These are phyloP conservation scores for Diprion similis DNA, from an alignment of 1,140 invertebrate genomes.

Conservation along the genomic window DNA sequence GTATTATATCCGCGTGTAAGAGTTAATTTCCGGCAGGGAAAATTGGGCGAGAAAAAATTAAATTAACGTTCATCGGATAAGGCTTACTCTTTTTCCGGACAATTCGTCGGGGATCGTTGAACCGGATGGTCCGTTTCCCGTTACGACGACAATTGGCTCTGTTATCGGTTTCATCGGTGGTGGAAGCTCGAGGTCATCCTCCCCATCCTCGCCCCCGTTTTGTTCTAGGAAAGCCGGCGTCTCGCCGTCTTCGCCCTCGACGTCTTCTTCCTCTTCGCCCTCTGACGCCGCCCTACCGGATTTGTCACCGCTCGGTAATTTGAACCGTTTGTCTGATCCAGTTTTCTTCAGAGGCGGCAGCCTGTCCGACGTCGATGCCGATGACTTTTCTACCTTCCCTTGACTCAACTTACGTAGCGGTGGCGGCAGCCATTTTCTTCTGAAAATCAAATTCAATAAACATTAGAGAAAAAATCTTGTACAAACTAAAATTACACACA, in stretches of 20 bases:
- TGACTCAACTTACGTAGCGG: slow-evolving; percentile 89
- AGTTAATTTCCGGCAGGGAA: background rate
- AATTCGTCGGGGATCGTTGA: slow-evolving; percentile 68
- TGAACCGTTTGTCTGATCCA: slow-evolving; percentile 80
- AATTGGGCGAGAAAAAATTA: background rate
- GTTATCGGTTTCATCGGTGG: slow-evolving; percentile 96
- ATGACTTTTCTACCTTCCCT: slow-evolving; percentile 82
- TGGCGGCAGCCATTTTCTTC: slow-evolving; percentile 90
- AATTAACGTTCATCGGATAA: background rate
- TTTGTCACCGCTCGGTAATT: slow-evolving; percentile 63
- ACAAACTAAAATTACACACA: no score
- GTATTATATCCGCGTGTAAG: no score
- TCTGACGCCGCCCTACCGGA: slow-evolving; percentile 47
- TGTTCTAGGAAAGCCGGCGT: slow-evolving; percentile 55
- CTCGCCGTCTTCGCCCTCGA: slow-evolving; percentile 41
- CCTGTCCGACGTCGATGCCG: slow-evolving; percentile 46
- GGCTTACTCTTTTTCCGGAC: slow-evolving; percentile 71
- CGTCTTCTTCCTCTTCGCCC: slow-evolving; percentile 48
- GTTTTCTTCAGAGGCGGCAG: slow-evolving; percentile 72
- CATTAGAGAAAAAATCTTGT: background rate
- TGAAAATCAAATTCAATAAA: slow-evolving; percentile 50
- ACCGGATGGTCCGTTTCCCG: slow-evolving; percentile 63
- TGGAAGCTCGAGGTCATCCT: slow-evolving; percentile 84
- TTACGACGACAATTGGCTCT: slow-evolving; percentile 70
- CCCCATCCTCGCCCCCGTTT: slow-evolving; percentile 79